Evolutionary conservation across 1,140 invertebrate genomes (phyloP).

Genomic region (Oscheius sp.): DNA sequence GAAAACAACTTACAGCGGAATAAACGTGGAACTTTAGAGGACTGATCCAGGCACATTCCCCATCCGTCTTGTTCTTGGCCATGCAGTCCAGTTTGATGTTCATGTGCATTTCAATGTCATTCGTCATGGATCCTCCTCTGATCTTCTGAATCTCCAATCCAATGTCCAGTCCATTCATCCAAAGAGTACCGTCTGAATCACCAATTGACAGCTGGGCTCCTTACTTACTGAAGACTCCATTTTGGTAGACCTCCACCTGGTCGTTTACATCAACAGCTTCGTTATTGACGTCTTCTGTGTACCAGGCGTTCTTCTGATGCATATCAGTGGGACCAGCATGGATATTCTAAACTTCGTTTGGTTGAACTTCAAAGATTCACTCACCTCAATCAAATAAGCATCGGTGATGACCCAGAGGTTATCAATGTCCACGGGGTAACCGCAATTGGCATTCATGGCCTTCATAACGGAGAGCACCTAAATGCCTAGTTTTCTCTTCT

Average conservation of each 20-base stretch:
- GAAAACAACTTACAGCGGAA: constrained; percentile 30
- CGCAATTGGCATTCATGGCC: not conserved
- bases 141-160: constrained; percentile 19
- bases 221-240: constrained; percentile 33
- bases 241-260: constrained; percentile 32
- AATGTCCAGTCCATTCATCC: constrained; percentile 25
- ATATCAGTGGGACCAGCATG: constrained; percentile 5
- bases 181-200: constrained; percentile 2
- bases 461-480: not conserved
- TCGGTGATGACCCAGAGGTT: constrained; percentile 34
- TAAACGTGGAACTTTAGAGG: constrained; percentile 18
- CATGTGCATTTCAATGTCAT: constrained; percentile 32
- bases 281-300: not conserved
- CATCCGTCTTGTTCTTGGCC: not conserved
- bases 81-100: constrained; percentile 27
- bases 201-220: not conserved
- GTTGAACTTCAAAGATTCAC: not conserved
- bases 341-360: not conserved
- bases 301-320: constrained; percentile 11
- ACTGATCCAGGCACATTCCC: constrained; percentile 30
- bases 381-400: constrained; percentile 33
- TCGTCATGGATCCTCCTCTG: constrained; percentile 27
- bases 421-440: constrained; percentile 21
- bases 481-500: not conserved
- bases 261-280: constrained; percentile 29